Base-by-base conservation (phyloP, 2,888 invertebrate species). In the Cheilosia pagana region DNA sequence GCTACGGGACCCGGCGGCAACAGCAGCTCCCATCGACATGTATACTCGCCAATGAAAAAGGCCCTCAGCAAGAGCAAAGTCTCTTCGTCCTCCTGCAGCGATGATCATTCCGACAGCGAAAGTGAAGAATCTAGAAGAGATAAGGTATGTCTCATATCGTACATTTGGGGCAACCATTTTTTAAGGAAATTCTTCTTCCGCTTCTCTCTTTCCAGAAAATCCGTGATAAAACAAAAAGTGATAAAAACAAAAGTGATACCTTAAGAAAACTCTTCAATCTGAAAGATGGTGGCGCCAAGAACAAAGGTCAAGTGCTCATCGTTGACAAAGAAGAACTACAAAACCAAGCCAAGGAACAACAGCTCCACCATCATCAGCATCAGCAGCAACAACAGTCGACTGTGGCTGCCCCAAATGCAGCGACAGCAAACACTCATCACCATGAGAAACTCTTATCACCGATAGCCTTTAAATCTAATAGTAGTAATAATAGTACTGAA, bases 281-380 rank as follows among this genome's bases (percentile, higher is more conserved):
- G 86, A 95, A 96, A 83, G 95, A 95, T 67, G 95, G 95, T 16
- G 95, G 95, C 2, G 95, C 95, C 2, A 95, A 94, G 87, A 94
- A 94, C 71, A 95, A 95, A 89, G 95, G 94, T 2, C 95, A 95
- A 87, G 95, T 95, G 65, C 94, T 95, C 67, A 94, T 95, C 70
- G 94, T 95, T 79, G 95, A 95, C 87, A 93, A 93, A 86, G 93
- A 93, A 86, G 93, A 93, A 88, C 89, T 92, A 60, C 89, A 89
- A 50, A 87, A 87, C 21, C 87, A 87, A 71, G 88, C 89, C 65
- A 88, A 92, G 79, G 91, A 91, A 87, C 87, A 90, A 88, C 62
- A 89, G 89, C 50, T 91, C 88, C 88, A 87, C 48, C 86, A 86
- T 62, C 88, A 87, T 75, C 88, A 87, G 55, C 88, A 87, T 74